A percentile compares a stretch with the other conserved stretches of the same genome.
Conservation (phyloP, 2,113 vertebrate species). For the Leptobrachium leishanense region DNA sequence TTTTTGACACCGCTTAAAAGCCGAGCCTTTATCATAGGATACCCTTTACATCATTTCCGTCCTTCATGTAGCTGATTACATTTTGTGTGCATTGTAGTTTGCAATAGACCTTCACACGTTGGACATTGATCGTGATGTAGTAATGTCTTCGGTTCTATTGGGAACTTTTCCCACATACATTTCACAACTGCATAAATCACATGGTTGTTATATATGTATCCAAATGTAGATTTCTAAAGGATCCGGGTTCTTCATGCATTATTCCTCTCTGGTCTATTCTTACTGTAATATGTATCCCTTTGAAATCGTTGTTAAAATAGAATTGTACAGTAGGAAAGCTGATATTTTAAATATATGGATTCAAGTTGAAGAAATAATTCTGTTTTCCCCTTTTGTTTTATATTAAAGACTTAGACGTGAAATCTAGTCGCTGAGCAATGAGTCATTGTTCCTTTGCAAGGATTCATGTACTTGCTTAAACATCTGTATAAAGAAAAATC, state of each 20-base stretch:
- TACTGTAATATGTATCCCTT: neutral
- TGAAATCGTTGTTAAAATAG: neutral
- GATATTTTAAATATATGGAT: slow-evolving; percentile 19
- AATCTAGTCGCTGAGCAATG: slow-evolving; percentile 24
- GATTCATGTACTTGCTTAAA: slow-evolving; percentile 16
- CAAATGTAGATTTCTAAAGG: neutral
- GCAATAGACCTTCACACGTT: too few relatives aligned
- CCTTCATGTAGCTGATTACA: too few relatives aligned
- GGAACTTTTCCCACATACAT: too few relatives aligned
- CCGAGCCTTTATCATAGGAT: too few relatives aligned
- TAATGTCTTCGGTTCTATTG: too few relatives aligned
- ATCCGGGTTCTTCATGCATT: too few relatives aligned
- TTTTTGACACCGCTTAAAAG: too few relatives aligned
- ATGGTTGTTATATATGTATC: too few relatives aligned
- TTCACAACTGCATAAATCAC: neutral
- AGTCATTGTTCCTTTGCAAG: slow-evolving; percentile 19
- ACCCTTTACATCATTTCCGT: too few relatives aligned
- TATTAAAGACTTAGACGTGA: neutral
- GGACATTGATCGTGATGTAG: too few relatives aligned
- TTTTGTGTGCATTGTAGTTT: too few relatives aligned
- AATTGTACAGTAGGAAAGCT: neutral
- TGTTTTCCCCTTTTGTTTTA: slow-evolving; percentile 23
- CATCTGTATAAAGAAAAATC: neutral
- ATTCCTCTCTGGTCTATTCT: too few relatives aligned
- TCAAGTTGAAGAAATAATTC: slow-evolving; percentile 14